Conservation (phyloP, 2,113 vertebrate genomes). For the Ptilorrhoa leucosticta region DNA sequence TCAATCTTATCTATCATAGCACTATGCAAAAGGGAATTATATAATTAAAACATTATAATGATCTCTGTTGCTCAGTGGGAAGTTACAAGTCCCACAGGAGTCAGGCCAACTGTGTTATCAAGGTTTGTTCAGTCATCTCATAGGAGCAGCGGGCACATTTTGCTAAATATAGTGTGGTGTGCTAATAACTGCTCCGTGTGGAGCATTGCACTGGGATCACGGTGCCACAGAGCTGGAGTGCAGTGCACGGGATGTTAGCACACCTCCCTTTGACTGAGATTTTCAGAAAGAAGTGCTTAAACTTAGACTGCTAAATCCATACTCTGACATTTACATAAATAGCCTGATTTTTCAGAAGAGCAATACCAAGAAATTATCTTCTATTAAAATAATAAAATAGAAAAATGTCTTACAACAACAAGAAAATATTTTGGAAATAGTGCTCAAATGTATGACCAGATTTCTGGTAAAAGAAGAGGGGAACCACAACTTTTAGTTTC, state of each 20-base stretch:
- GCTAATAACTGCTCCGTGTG: neutral
- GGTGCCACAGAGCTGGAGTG: neutral
- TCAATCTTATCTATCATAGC: conserved; percentile 22
- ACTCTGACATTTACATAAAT: neutral
- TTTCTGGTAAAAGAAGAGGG: neutral
- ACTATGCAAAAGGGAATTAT: conserved; percentile 47
- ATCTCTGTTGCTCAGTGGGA: conserved; percentile 36
- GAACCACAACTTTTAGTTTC: neutral
- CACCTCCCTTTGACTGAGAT: neutral
- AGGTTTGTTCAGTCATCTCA: conserved; percentile 48
- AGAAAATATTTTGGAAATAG: neutral
- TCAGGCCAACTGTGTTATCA: conserved; percentile 48
- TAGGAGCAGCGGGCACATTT: neutral
- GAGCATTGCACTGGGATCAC: neutral
- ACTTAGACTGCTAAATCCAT: neutral
- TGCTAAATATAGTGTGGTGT: conserved; percentile 37
- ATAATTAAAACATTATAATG: conserved; percentile 31
- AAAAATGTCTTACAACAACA: neutral
- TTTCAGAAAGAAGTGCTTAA: neutral
- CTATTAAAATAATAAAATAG: neutral
- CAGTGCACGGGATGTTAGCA: neutral
- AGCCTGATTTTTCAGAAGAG: neutral
- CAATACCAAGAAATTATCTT: neutral
- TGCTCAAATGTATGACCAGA: neutral
- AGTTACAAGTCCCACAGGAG: conserved; percentile 40